Evolutionary conservation across 2,888 invertebrate species (phyloP), one percentile per base, ranked within the genome.

Genomic region (Tridacna crocea): DNA sequence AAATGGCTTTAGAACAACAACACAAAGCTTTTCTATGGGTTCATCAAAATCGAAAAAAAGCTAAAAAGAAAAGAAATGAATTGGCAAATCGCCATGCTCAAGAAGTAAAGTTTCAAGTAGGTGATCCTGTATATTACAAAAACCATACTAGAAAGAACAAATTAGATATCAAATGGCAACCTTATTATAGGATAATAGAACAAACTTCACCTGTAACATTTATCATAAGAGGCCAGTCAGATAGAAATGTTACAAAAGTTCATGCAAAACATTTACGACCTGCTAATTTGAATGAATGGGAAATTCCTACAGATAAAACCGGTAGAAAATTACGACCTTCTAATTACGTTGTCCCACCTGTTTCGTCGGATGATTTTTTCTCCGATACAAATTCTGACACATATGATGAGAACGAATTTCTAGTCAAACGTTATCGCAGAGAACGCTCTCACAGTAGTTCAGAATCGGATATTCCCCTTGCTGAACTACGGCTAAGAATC

Each of bases 1-100:
- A n/a, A n/a, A n/a, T n/a, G n/a, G n/a, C n/a, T n/a, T n/a, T 87
- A 51, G 75, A 85, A 76, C 60, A 86, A 63, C 83, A 83, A 72
- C 84, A 87, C 48, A 83, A 74, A 46, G 26, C 82, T 11, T 83
- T 87, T 70, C 24, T 78, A 12, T 58, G 24, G 12, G 83, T 79
- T 11, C 72, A 78, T 46, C 26, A 66, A 22, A 51, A 82, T 48
- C 15, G 78, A 13, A 84, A 75, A 46, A 58, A 77, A 12, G 72
- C 84, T 2, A 80, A 82, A 47, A 26, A 66, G 27, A 76, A 75
- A 75, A 79, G 79, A 72, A 70, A 60, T 0, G 75, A 76, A 68
- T 77, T 85, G 66, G 77, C 73, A 8, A 63, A 87, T 65, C 76
- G 73, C 24, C 75, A 74, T 17, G 72, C 73, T 36, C 72, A 80